Evolutionary conservation across 2,888 invertebrate genomes (phyloP).

Genomic region (Microlaimidae sp.): DNA sequence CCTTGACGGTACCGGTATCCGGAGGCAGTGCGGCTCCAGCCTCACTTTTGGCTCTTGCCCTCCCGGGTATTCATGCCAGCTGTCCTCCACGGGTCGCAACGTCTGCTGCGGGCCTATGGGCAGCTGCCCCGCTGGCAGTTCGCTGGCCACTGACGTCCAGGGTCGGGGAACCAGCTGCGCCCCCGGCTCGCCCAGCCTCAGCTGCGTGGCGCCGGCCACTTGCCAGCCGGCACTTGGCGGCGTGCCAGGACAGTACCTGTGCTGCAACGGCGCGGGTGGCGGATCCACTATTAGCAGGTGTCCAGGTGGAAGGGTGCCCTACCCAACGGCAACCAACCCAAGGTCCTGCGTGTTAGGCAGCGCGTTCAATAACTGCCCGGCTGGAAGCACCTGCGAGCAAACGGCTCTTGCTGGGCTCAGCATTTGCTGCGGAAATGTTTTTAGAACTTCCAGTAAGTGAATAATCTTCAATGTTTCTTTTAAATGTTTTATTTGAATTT

Average conservation of each 20-base stretch:
- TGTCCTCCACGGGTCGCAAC: slow-evolving; percentile 1
- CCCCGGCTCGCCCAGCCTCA: background rate
- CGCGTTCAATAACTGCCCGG: background rate
- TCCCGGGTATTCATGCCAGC: slow-evolving; percentile 4
- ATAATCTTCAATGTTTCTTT: no score
- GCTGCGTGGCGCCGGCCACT: slow-evolving; percentile 3
- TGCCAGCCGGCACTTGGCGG: slow-evolving; percentile 11
- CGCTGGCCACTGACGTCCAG: background rate
- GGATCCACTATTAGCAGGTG: background rate
- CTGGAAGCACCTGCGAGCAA: background rate
- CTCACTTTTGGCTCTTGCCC: background rate
- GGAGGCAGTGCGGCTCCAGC: background rate
- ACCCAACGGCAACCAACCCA: background rate
- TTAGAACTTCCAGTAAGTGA: background rate
- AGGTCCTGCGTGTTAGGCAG: background rate
- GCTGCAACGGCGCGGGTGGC: background rate
- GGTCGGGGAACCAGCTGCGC: background rate
- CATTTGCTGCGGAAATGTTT: background rate
- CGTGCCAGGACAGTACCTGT: slow-evolving; percentile 7
- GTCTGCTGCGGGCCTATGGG: slow-evolving; percentile 11
- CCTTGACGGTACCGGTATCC: background rate
- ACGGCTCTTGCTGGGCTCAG: background rate
- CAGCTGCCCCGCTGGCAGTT: background rate
- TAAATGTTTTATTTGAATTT: no score
- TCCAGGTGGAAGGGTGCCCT: background rate